Conservation (phyloP, 2,888 invertebrate species). For the Eupithecia pulchellata region DNA sequence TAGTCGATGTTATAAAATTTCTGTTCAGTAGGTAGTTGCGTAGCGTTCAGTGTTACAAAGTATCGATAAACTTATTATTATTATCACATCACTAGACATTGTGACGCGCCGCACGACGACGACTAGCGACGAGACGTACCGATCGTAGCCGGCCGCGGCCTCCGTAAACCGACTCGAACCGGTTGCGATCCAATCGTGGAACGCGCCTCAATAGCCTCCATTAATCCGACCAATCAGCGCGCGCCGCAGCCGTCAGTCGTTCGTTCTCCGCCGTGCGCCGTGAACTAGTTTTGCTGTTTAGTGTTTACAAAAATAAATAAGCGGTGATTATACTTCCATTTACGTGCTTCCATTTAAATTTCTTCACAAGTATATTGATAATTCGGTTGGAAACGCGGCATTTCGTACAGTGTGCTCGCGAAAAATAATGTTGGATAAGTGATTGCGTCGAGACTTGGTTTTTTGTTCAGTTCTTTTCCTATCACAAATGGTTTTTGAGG, state of each 20-base stretch:
- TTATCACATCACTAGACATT: slow-evolving; percentile 65
- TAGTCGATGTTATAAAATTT: background rate
- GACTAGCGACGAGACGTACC: no score
- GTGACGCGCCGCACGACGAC: slow-evolving; percentile 53
- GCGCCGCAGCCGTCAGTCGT: slow-evolving; percentile 68
- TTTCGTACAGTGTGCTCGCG: slow-evolving; percentile 44
- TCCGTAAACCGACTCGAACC: slow-evolving; percentile 77
- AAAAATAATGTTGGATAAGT: slow-evolving; percentile 80
- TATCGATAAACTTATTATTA: slow-evolving; percentile 41
- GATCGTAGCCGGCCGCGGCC: slow-evolving; percentile 77
- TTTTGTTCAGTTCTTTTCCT: slow-evolving; percentile 52
- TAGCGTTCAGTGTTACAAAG: slow-evolving; percentile 5
- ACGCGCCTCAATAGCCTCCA: slow-evolving; percentile 73
- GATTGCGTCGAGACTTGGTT: slow-evolving; percentile 42
- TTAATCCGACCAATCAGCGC: slow-evolving; percentile 78
- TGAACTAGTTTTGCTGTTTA: slow-evolving; percentile 59
- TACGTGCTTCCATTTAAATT: slow-evolving; percentile 5
- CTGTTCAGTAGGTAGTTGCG: background rate
- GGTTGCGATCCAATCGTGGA: slow-evolving; percentile 76
- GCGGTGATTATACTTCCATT: slow-evolving; percentile 47
- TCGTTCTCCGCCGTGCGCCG: slow-evolving; percentile 58
- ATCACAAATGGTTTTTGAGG: slow-evolving; percentile 79
- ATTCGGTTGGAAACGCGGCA: slow-evolving; percentile 11
- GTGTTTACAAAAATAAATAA: slow-evolving; percentile 54
- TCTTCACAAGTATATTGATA: slow-evolving; percentile 7